Percentiles rank a stretch among this genome's conserved stretches.
Evolutionary conservation across 1,140 invertebrate genomes (phyloP).

Genomic region (Antheraea pernyi): DNA sequence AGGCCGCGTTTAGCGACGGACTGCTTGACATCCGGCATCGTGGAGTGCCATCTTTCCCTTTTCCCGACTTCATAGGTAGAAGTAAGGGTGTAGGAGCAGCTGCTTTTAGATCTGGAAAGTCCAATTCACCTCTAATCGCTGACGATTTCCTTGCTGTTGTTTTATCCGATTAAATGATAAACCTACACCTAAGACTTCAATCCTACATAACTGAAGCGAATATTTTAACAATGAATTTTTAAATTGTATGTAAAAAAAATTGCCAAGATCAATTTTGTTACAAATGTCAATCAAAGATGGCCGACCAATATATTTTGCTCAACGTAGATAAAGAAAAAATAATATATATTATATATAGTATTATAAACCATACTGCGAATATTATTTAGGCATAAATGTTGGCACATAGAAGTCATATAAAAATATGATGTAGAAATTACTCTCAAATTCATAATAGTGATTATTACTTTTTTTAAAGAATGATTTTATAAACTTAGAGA

Average conservation of each 20-base stretch:
- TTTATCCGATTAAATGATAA: neutral
- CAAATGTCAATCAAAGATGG: neutral
- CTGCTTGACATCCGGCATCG: slow-evolving; percentile 59
- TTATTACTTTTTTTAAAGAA: neutral
- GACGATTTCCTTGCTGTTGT: slow-evolving; percentile 57
- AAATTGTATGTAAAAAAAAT: neutral
- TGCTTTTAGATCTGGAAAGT: slow-evolving; percentile 41
- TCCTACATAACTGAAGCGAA: neutral
- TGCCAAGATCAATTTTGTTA: neutral
- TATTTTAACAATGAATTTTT: neutral
- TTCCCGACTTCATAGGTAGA: slow-evolving; percentile 46
- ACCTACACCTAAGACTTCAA: neutral
- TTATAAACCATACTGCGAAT: too few relatives aligned
- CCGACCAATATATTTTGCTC: too few relatives aligned
- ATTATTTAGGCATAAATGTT: too few relatives aligned
- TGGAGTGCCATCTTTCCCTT: slow-evolving; percentile 55
- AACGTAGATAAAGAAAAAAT: too few relatives aligned
- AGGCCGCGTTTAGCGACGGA: slow-evolving; percentile 53
- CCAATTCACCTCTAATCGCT: slow-evolving; percentile 21
- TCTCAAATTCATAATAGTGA: neutral
- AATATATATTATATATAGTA: too few relatives aligned
- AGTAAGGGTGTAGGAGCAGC: slow-evolving; percentile 54
- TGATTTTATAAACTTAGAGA: neutral
- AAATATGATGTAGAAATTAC: too few relatives aligned
- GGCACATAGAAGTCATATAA: too few relatives aligned